Evolutionary conservation across 2,888 invertebrate species (phyloP), one percentile per base, ranked within the genome.

Genomic region (Cryptophagus acutangulus): DNA sequence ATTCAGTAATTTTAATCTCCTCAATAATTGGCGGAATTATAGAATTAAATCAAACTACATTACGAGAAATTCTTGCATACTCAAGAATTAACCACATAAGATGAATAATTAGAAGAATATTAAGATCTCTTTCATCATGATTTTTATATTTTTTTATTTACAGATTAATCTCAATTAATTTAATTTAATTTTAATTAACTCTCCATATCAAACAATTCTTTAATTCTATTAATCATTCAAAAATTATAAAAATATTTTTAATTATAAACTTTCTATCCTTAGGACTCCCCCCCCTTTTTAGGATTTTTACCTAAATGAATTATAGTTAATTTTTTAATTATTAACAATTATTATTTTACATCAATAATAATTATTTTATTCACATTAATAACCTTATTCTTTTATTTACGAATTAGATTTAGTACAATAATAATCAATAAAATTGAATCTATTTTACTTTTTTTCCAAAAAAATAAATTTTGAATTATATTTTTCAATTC

Each of bases 21-120:
- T 56, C 68, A 33, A 49, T 75, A 48, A 59, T 76, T 54, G 74
- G 78, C 24, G 67, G 74, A 39, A 55, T 79, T 44, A 66, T 70
- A 53, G 75, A 76, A 3, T 51, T 79, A 45, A 59, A 63, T 34
- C 62, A 62, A 60, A 52, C 46, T 12, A 62, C 59, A 28, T 5
- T 62, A 41, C 77, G 77, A 51, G 75, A 77, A 74, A 65, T 80
- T 63, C 62, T 80, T 71, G 67, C 74, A 28, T 80, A 72, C 61
- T 81, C 80, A 0, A 80, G 80, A 0, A 78, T 81, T 70, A 78
- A 78, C 63, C 78, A 81, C 61, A 62, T 79, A 67, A 71, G 76
- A 0, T 81, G 79, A 58, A 63, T 65, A 59, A 29, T 62, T 24
- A 28, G 47, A 17, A 26, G 51, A 38, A 54, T 60, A 45, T 28